phyloP scores from a whole-genome alignment of 2,888 invertebrate species.

The Drosophila mettleri region DNA sequence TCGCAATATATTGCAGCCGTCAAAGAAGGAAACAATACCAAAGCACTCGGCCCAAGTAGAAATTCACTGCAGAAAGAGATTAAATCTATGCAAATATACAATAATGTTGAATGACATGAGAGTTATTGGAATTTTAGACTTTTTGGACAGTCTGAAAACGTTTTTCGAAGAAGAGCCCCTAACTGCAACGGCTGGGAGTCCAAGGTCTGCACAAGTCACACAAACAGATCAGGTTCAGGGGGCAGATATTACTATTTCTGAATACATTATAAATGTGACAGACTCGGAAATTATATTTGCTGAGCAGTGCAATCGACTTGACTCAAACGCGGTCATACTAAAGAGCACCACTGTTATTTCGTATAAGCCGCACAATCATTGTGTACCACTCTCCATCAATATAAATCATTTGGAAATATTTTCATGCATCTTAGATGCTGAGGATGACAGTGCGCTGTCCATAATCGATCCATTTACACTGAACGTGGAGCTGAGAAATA shows the following conservation, averaged over 20 bases:
- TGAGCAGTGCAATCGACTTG: conserved; percentile 94
- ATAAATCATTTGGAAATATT: conserved; percentile 96
- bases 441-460: conserved; percentile 96
- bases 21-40: conserved; percentile 85
- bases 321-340: conserved; percentile 97
- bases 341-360: conserved; percentile 95
- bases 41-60: conserved; percentile 89
- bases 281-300: conserved; percentile 98
- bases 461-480: conserved; percentile 97
- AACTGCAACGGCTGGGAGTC: conserved; percentile 39
- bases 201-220: conserved; percentile 27
- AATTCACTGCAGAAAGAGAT: conserved; percentile 90
- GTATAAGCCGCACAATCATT: conserved; percentile 89
- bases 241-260: conserved; percentile 82
- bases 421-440: conserved; percentile 94
- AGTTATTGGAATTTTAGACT: conserved; percentile 96
- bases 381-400: conserved; percentile 93
- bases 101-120: conserved; percentile 97
- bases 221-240: conserved; percentile 44
- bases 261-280: conserved; percentile 96
- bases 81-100: conserved; percentile 91
- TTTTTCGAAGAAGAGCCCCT: conserved; percentile 88
- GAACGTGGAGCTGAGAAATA: conserved; percentile 89
- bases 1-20: conserved; percentile 94
- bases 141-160: conserved; percentile 94